phyloP scores from a whole-genome alignment of 2,888 invertebrate species.

The Hyalella azteca region DNA sequence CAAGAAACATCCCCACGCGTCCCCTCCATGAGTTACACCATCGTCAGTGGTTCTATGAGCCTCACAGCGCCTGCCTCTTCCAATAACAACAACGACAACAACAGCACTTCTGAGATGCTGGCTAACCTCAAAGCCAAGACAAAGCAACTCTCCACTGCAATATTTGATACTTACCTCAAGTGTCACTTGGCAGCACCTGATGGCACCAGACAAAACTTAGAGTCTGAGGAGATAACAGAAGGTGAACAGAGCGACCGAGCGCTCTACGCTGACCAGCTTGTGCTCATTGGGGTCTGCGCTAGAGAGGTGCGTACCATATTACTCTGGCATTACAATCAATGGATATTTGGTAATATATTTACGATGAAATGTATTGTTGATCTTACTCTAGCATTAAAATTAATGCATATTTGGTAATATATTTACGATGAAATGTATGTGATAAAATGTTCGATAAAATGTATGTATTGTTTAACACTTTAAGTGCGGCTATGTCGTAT shows the following conservation, averaged over 20 bases:
- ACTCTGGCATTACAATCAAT: no score
- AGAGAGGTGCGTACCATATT: slow-evolving; percentile 64
- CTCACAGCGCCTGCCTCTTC: background rate
- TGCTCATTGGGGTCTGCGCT: slow-evolving; percentile 72
- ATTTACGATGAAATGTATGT: no score
- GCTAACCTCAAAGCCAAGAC: slow-evolving; percentile 42
- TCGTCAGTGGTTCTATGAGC: background rate
- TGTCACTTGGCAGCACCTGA: slow-evolving; percentile 83
- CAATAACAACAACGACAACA: slow-evolving; percentile 1
- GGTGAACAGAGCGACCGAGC: slow-evolving; percentile 73
- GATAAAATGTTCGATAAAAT: no score
- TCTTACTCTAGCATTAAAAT: no score
- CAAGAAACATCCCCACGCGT: slow-evolving; percentile 61
- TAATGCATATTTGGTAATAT: no score
- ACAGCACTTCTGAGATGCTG: background rate
- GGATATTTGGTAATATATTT: no score
- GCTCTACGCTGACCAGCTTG: slow-evolving; percentile 74
- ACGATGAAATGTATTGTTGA: no score
- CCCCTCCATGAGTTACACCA: slow-evolving; percentile 3
- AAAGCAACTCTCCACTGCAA: slow-evolving; percentile 61
- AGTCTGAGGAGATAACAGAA: slow-evolving; percentile 68
- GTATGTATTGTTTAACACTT: no score
- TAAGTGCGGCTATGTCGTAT: no score
- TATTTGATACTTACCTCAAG: slow-evolving; percentile 81
- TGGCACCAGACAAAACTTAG: slow-evolving; percentile 68